These are phyloP conservation scores for Pedetes capensis DNA, from an alignment of 2,113 vertebrate species.

Conservation along the genomic window DNA sequence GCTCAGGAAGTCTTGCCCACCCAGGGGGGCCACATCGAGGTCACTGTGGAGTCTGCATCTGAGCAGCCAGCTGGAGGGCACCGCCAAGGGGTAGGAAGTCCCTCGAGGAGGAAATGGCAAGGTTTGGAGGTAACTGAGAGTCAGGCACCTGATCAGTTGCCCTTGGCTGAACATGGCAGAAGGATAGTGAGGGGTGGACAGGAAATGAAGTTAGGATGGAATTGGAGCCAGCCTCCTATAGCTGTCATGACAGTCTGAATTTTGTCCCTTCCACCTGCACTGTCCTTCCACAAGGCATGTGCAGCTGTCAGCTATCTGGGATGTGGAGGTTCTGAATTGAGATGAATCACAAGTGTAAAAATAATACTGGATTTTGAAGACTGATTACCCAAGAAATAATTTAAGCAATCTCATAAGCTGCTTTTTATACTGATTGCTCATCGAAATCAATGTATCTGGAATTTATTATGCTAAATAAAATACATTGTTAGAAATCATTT, in stretches of 20 bases:
- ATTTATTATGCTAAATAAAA: background rate
- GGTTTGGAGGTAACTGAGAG: background rate
- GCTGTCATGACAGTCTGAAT: background rate
- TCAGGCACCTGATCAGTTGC: background rate
- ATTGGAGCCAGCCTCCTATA: background rate
- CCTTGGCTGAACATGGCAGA: background rate
- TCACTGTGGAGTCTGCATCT: background rate
- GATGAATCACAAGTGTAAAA: background rate
- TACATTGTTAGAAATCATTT: background rate
- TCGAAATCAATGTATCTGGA: background rate
- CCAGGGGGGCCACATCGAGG: background rate
- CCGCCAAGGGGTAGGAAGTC: background rate
- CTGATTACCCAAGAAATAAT: background rate
- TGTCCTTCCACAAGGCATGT: background rate
- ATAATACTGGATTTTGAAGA: background rate
- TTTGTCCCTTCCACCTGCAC: background rate
- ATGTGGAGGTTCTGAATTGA: background rate
- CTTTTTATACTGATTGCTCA: background rate
- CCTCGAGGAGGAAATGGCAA: background rate
- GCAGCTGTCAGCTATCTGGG: too few relatives aligned
- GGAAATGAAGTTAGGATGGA: background rate
- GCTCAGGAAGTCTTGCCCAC: background rate
- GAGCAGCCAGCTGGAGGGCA: background rate
- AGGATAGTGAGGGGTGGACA: background rate
- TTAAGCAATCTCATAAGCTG: background rate